Evolutionary conservation across 1,140 invertebrate genomes (phyloP).

Genomic region (Popillia japonica): DNA sequence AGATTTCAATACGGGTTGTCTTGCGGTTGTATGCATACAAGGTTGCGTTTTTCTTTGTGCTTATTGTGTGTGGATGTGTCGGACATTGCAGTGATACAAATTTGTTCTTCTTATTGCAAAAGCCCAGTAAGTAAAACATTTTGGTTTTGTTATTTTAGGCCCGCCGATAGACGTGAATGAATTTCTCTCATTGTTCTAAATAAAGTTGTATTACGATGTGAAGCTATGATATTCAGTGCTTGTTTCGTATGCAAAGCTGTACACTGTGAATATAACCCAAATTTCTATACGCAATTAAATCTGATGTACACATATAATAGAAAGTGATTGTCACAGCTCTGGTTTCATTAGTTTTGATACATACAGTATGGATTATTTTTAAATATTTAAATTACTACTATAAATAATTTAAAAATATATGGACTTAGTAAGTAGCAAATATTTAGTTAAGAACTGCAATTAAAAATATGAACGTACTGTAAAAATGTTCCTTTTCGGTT

Average conservation of each 20-base stretch:
- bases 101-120: slow-evolving; percentile 8
- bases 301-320: neutral
- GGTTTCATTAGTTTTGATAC: neutral
- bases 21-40: slow-evolving; percentile 6
- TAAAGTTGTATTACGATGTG: slow-evolving; percentile 25
- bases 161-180: slow-evolving; percentile 7
- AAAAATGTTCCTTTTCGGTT: no score
- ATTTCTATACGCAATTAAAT: slow-evolving; percentile 24
- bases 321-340: neutral
- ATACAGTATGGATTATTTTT: neutral
- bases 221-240: neutral
- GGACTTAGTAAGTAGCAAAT: no score
- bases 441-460: no score
- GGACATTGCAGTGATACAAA: slow-evolving; percentile 13
- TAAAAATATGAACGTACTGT: no score
- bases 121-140: slow-evolving; percentile 22
- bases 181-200: slow-evolving; percentile 29
- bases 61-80: slow-evolving; percentile 18
- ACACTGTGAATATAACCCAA: neutral
- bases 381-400: no score
- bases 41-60: slow-evolving; percentile 17
- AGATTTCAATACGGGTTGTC: slow-evolving; percentile 18
- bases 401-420: no score
- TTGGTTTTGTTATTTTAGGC: slow-evolving; percentile 32
- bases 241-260: slow-evolving; percentile 1